A percentile compares a stretch with the other conserved stretches of the same genome.
Evolutionary conservation across 2,888 invertebrate genomes (phyloP).

Genomic region (Dioctria linearis): DNA sequence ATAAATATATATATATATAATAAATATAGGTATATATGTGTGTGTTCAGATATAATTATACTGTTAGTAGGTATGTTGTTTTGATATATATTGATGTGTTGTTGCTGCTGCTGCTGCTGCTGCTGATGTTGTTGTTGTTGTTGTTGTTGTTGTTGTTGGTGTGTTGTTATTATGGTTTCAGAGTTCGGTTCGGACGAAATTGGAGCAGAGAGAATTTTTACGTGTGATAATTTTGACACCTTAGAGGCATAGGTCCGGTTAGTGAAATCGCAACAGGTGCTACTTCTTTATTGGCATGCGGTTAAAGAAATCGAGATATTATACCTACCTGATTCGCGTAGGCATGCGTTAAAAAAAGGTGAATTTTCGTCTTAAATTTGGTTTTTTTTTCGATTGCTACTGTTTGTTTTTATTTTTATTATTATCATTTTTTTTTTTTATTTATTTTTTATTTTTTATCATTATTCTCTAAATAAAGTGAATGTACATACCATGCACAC

Average conservation of each 20-base stretch:
- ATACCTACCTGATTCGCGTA: background rate
- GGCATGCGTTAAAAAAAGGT: conserved; percentile 1
- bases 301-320: conserved; percentile 21
- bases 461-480: too few species aligned
- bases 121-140: too few species aligned
- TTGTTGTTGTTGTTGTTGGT: background rate
- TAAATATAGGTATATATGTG: too few species aligned
- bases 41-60: too few species aligned
- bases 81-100: too few species aligned
- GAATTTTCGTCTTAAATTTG: background rate
- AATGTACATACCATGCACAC: too few species aligned
- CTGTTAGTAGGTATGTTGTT: too few species aligned
- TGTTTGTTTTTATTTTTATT: background rate
- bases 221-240: conserved; percentile 21
- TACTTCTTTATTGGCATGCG: conserved; percentile 11
- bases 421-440: background rate
- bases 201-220: conserved; percentile 7
- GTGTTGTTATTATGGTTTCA: background rate
- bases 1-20: too few species aligned
- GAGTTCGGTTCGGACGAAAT: background rate
- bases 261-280: conserved; percentile 27
- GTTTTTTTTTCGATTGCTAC: background rate
- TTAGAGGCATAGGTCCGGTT: conserved; percentile 29
- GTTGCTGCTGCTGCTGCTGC: too few species aligned
- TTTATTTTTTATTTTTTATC: too few species aligned